Conservation (phyloP, 2,888 invertebrate species). For the Acheta domesticus region DNA sequence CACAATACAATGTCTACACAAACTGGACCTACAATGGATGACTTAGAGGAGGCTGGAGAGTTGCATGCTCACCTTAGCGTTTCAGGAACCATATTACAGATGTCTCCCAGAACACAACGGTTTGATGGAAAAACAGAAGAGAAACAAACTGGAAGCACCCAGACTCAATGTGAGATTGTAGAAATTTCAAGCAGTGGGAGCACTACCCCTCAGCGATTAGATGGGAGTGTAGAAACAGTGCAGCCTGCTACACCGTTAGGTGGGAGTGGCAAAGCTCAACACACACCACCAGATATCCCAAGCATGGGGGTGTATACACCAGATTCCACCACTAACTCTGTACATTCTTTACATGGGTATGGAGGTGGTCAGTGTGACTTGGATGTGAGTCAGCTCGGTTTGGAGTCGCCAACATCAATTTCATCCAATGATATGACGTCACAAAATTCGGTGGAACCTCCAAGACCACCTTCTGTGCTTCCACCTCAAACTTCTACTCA, state of each 20-base stretch:
- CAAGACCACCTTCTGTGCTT: constrained; percentile 56
- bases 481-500: constrained; percentile 43
- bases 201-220: constrained; percentile 49
- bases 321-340: constrained; percentile 77
- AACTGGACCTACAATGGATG: constrained; percentile 31
- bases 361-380: constrained; percentile 66
- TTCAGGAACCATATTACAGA: neutral
- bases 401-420: constrained; percentile 86
- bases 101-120: neutral
- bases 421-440: constrained; percentile 76
- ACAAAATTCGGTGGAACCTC: constrained; percentile 63
- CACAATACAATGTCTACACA: constrained; percentile 31
- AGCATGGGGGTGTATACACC: constrained; percentile 84
- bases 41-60: constrained; percentile 32
- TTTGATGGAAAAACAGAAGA: constrained; percentile 23
- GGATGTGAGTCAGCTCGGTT: constrained; percentile 76
- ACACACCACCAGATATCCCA: constrained; percentile 61
- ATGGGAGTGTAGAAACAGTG: constrained; percentile 41
- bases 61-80: neutral
- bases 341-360: constrained; percentile 74
- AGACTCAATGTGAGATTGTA: constrained; percentile 35
- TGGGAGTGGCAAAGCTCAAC: constrained; percentile 51
- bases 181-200: constrained; percentile 46
- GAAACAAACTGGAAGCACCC: constrained; percentile 27
- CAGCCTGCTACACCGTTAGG: constrained; percentile 43